These are phyloP conservation scores for Otis tarda DNA, from an alignment of 2,113 vertebrate genomes.

Conservation along the genomic window DNA sequence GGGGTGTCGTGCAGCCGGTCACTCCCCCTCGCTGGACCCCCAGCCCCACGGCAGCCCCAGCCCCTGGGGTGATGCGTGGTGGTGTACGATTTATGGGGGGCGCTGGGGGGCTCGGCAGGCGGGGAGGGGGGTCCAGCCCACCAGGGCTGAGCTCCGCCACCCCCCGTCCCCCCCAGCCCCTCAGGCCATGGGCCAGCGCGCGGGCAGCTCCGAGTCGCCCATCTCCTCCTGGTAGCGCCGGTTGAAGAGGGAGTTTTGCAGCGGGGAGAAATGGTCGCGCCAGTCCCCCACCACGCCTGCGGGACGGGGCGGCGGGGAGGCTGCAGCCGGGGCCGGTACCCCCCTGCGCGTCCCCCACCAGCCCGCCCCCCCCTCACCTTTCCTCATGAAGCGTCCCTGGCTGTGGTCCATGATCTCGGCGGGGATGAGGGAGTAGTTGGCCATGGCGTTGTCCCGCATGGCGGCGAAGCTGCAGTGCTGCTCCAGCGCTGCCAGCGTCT, in stretches of 20 bases:
- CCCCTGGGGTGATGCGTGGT: fast-evolving
- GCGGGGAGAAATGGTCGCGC: conserved; percentile 77
- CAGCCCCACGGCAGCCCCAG: fast-evolving
- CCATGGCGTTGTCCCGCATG: conserved; percentile 85
- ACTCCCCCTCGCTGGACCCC: fast-evolving
- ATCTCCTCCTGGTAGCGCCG: conserved; percentile 74
- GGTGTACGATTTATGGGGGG: too few species aligned
- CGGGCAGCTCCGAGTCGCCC: conserved; percentile 42
- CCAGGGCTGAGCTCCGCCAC: fast-evolving
- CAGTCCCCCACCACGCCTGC: conserved; percentile 84
- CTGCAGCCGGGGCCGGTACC: background rate
- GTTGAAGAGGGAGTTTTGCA: conserved; percentile 75
- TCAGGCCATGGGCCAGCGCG: conserved; percentile 66
- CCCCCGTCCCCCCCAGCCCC: too few species aligned
- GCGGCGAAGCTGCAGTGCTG: conserved; percentile 77
- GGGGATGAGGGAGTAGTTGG: conserved; percentile 79
- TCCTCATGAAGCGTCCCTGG: conserved; percentile 85
- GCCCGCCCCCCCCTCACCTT: conserved; percentile 67
- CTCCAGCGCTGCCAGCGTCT: conserved; percentile 66
- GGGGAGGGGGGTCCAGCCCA: too few species aligned
- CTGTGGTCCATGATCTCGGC: conserved; percentile 82
- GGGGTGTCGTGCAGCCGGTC: fast-evolving
- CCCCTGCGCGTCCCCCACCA: fast-evolving
- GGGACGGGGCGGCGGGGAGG: background rate
- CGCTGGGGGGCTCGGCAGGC: fast-evolving